Base-by-base conservation (phyloP, 2,888 invertebrate species). In the Drosophila nigricruria region DNA sequence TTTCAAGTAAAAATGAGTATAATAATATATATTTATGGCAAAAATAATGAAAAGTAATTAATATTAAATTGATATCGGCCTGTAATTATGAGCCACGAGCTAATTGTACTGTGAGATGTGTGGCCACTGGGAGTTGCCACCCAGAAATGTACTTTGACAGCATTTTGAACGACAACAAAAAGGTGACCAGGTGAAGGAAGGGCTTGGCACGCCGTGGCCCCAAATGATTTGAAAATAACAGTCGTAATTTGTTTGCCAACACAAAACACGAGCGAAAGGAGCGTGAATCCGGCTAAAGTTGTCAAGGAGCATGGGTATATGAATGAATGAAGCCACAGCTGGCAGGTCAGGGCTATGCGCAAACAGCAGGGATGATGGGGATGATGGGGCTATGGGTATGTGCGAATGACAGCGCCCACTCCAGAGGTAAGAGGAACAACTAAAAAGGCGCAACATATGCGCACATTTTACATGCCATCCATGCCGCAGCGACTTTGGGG, bases 211-310 rank as follows among this genome's bases (percentile, higher is more conserved):
- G 72, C 73, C 65, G 54, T 68, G 69, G 70, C 70, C 85, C 85
- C 88, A 84, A 80, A 89, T 89, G 89, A 86, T 89, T 89, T 86
- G 82, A 86, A 77, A 87, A 89, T 80, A 78, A 75, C 89, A 88
- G 80, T 80, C 74, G 88, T 86, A 86, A 86, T 86, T 89, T 86
- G 89, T 86, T 88, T 82, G 80, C 69, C 79, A 82, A 78, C 89
- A 81, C 65, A 69, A 68, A 63, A 69, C 4, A 72, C 47, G 56
- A n/a, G 18, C 65, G 20, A 49, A 32, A 30, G 47, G 54, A 18
- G 50, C 32, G 32, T 32, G 49, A 50, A 50, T 32, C 50, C 32
- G 50, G 20, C 32, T 12, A 8, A 30, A 32, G 32, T 18, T 32
- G 32, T 30, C 3, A 16, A 8, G 32, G 16, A 34, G 52, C 9